These are phyloP conservation scores for Acleris cristana DNA, from an alignment of 2,888 invertebrate species.

Conservation along the genomic window DNA sequence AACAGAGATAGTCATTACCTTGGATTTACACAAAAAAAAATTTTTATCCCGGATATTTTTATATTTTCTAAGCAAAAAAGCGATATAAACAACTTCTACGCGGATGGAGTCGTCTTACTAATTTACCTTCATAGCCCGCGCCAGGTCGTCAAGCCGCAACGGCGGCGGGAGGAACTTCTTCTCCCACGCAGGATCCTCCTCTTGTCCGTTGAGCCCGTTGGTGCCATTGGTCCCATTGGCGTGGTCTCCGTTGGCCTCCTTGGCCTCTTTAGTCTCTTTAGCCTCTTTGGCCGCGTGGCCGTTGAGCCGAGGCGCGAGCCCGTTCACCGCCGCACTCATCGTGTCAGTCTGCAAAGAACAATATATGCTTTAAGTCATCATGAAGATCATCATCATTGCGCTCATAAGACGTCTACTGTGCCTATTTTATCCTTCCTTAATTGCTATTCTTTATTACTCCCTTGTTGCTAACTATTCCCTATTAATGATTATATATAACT, in stretches of 20 bases:
- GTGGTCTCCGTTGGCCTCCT: slow-evolving; percentile 15
- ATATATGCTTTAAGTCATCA: neutral
- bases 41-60: too few relatives aligned
- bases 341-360: neutral
- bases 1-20: too few relatives aligned
- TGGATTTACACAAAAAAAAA: too few relatives aligned
- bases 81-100: too few relatives aligned
- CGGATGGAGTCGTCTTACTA: neutral
- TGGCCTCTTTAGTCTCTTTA: slow-evolving; percentile 32
- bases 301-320: slow-evolving; percentile 41
- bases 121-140: slow-evolving; percentile 67
- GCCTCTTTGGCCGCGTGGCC: slow-evolving; percentile 33
- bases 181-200: slow-evolving; percentile 53
- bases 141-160: slow-evolving; percentile 62
- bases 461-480: too few relatives aligned
- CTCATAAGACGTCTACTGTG: too few relatives aligned
- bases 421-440: too few relatives aligned
- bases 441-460: too few relatives aligned
- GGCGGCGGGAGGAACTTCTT: slow-evolving; percentile 69
- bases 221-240: slow-evolving; percentile 36
- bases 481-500: too few relatives aligned
- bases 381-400: too few relatives aligned
- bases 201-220: slow-evolving; percentile 37
- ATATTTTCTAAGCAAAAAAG: too few relatives aligned
- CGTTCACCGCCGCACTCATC: slow-evolving; percentile 45